These are phyloP conservation scores for Drepanosiphum platanoidis DNA, from an alignment of 2,888 invertebrate genomes.

Conservation along the genomic window DNA sequence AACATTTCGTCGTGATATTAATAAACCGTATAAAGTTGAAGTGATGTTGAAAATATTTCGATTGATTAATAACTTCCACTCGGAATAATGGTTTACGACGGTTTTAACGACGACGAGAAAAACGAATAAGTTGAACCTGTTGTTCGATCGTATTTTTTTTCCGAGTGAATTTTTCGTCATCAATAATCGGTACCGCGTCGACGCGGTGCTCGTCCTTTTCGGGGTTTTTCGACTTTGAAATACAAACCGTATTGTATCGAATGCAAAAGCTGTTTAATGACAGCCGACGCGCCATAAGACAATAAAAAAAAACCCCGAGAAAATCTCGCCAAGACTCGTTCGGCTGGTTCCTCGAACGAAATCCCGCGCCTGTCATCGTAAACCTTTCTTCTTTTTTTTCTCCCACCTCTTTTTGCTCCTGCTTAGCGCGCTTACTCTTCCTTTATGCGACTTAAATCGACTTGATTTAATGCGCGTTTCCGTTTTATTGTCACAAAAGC, in stretches of 20 bases:
- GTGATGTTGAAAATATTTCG: no score
- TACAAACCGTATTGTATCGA: constrained; percentile 1
- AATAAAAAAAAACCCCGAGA: constrained; percentile 7
- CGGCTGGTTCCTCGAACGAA: constrained; percentile 12
- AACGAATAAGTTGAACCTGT: no score
- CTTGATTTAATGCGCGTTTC: constrained; percentile 57
- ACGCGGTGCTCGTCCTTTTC: no score
- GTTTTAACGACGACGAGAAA: no score
- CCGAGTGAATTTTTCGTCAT: no score
- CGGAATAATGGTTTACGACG: no score
- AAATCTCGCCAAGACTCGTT: constrained; percentile 13
- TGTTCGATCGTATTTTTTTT: no score
- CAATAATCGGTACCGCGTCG: not conserved
- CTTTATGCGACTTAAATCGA: constrained; percentile 57
- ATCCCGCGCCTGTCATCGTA: constrained; percentile 47
- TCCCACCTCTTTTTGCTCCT: not conserved
- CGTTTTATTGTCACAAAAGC: constrained; percentile 53
- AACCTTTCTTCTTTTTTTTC: constrained; percentile 21
- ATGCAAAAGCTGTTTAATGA: constrained; percentile 33
- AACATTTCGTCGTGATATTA: no score
- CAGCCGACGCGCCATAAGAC: not conserved
- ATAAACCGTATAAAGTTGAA: no score
- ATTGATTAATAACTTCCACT: no score
- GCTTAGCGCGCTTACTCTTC: not conserved
- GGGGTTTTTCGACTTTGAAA: not conserved